Percentiles rank a stretch among this genome's conserved stretches.
phyloP scores from a whole-genome alignment of 1,140 invertebrate species.

The Pteromalus puparum region DNA sequence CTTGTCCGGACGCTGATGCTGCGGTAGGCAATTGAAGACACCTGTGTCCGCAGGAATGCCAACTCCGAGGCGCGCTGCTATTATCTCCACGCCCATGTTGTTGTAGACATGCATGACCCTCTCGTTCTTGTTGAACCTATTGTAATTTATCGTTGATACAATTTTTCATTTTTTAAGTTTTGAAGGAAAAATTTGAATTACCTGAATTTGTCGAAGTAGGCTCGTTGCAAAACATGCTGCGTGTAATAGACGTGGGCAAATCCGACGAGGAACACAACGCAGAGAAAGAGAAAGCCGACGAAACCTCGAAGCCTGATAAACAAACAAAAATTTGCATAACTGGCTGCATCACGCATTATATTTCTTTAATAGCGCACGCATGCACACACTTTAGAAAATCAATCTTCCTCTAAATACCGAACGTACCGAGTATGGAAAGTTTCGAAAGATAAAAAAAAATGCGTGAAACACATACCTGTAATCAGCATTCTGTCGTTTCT shows the following conservation, averaged over 20 bases:
- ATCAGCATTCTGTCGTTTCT: conserved; percentile 71
- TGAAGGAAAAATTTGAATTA: conserved; percentile 47
- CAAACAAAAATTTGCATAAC: conserved; percentile 7
- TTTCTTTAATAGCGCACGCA: background rate
- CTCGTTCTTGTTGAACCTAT: conserved; percentile 86
- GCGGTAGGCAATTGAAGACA: conserved; percentile 83
- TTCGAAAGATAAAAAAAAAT: conserved; percentile 9
- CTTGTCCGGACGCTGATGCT: conserved; percentile 76
- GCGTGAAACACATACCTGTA: conserved; percentile 63
- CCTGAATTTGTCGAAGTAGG: conserved; percentile 88
- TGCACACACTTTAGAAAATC: too few relatives aligned
- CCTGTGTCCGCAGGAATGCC: conserved; percentile 72
- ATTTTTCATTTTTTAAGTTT: background rate
- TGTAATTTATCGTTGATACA: background rate
- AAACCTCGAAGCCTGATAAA: conserved; percentile 84
- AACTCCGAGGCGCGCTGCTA: conserved; percentile 82
- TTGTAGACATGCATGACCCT: conserved; percentile 85
- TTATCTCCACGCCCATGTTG: conserved; percentile 82
- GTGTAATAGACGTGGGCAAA: conserved; percentile 90
- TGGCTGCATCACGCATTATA: background rate
- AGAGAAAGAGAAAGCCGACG: conserved; percentile 86
- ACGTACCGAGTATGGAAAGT: background rate
- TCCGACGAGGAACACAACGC: conserved; percentile 86
- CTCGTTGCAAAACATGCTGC: conserved; percentile 86
- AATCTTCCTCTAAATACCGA: too few relatives aligned